Percentiles rank a stretch among this genome's conserved stretches.
phyloP scores from a whole-genome alignment of 2,888 invertebrate genomes.

The Drosophila koepferae region DNA sequence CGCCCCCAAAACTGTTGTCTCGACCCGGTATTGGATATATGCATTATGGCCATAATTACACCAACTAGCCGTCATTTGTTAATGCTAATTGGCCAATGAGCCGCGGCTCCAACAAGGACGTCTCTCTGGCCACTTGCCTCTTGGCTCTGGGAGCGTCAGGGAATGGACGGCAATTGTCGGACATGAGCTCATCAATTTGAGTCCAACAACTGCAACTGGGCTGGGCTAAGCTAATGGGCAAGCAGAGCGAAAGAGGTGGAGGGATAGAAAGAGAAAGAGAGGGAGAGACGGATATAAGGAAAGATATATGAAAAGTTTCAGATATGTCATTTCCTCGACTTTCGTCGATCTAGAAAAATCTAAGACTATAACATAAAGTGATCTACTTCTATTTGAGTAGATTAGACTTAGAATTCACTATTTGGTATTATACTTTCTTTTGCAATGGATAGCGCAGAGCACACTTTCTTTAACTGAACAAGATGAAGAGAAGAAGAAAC shows the following conservation, averaged over 20 bases:
- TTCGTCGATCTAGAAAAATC: neutral
- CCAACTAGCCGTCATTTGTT: constrained; percentile 80
- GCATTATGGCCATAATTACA: constrained; percentile 78
- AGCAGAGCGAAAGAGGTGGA: neutral
- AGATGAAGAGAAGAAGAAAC: neutral
- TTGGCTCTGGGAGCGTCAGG: constrained; percentile 27
- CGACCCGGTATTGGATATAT: constrained; percentile 61
- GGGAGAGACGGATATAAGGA: neutral
- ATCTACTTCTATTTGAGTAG: neutral
- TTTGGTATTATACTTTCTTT: neutral
- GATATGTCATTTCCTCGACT: neutral
- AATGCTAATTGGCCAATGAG: constrained; percentile 80
- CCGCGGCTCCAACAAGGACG: constrained; percentile 27
- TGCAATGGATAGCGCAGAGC: neutral
- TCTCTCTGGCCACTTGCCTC: constrained; percentile 6
- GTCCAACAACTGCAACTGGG: constrained; percentile 13
- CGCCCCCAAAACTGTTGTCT: constrained; percentile 40
- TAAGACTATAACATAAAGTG: neutral
- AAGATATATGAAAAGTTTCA: neutral
- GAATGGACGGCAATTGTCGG: constrained; percentile 47
- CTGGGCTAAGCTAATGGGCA: neutral
- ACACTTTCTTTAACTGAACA: neutral
- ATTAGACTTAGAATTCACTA: no score
- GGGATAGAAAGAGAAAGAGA: neutral
- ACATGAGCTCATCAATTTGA: constrained; percentile 51